Evolutionary conservation across 2,888 invertebrate genomes (phyloP), one percentile per base, ranked within the genome.

Genomic region (Caenorhabditis parvicauda): DNA sequence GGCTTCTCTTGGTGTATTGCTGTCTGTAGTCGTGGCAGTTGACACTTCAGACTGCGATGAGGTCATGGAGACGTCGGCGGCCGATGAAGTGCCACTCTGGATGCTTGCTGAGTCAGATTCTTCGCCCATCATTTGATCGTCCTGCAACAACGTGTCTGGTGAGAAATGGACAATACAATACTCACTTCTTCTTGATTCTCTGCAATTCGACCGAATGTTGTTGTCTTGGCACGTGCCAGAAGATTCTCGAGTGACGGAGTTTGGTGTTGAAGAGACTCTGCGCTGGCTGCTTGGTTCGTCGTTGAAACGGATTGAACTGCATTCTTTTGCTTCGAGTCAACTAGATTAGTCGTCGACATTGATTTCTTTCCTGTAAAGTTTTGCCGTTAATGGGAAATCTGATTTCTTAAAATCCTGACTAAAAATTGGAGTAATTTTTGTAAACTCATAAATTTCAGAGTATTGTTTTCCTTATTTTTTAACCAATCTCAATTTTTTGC

Each of bases 271-370:
- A 84, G 81, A 54, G 83, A 83, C 59, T 84, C 84, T 21, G 84
- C 84, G 5, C 82, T 82, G 0, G 84, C 82, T 12, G 84, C 84
- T 69, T 84, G 84, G 56, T 83, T 83, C 17, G 84, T 83, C 48
- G 82, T 82, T 12, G 84, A 82, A 38, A 84, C 84, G 7, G 57
- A 57, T 25, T 64, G 59, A 24, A 63, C 70, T 12, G 50, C 28
- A 2, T 39, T n/a, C n/a, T 50, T 51, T 19, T 47, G 37, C n/a
- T 61, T 60, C 6, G 71, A 76, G 45, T 80, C 80, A 6, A 77
- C 71, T 41, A 80, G 66, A 56, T 80, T 80, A 9, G 80, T 80
- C 0, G 80, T 80, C 2, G 79, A 79, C 80, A 80, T 81, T 21
- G 77, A 77, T 49, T 80, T 80, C 57, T 80, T 75, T 17, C 72